Base-by-base conservation (phyloP, 2,797 vertebrate species). In the Pangasius macronema region DNA sequence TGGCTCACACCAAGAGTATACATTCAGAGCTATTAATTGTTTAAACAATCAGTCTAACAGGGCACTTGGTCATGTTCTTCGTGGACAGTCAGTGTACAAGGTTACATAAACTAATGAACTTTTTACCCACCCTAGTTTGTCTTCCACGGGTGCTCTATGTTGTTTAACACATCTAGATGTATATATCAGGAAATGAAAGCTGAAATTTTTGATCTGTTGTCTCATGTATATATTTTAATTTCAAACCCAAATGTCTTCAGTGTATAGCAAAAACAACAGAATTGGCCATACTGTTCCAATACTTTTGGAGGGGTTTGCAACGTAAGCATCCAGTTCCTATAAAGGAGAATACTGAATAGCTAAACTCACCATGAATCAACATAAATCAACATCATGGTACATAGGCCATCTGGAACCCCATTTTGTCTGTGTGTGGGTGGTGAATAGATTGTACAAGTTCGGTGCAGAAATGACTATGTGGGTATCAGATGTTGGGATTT, bases 321-420 rank as follows among this genome's bases (percentile, higher is more conserved):
- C 42, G 14, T 63, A 77, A 83, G 82, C 84, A 87, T 67, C 51
- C 80, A 85, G 87, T 85, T 86, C 82, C 82, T 88, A 86, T 86
- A 82, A 80, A 82, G 67, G 20, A 65, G 30, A 59, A 63, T 53
- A 72, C 75, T 85, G 73, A 87, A 72, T 75, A 22, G 65, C 68
- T 87, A 86, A 76, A 83, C 80, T 83, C 57, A 80, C 82, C 51
- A 86, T 81, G 33, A 82, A 82, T 90, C 85, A 88, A 70, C 82
- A 89, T 85, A 73, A 83, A 72, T 84, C 67, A 90, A 80, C 59
- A 86, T 83, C 36, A 36, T 86, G 70, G 63, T 87, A 84, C 65
- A 61, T 24, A 30, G 77, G 77, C 65, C 70, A 86, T 55, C 49
- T 7, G 61, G 76, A 72, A 79, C 75, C 49, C 53, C 36, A 51